Evolutionary conservation across 1,140 invertebrate genomes (phyloP).

Genomic region (Ectropis grisescens): DNA sequence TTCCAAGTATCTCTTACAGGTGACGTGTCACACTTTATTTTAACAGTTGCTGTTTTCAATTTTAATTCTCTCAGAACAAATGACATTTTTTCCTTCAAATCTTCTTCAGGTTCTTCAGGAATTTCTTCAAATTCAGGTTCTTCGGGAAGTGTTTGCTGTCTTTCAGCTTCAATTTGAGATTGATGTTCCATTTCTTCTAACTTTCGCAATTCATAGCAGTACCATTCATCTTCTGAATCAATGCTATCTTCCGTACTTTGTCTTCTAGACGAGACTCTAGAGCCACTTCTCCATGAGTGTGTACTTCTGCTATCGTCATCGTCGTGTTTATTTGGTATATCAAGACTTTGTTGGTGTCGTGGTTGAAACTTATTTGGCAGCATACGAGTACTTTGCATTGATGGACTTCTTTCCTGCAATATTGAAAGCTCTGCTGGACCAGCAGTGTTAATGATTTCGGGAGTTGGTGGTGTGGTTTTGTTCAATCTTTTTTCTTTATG

Average conservation of each 20-base stretch:
- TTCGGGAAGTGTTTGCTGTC: conserved; percentile 73
- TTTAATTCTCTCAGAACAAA: conserved; percentile 81
- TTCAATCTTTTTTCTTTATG: conserved; percentile 40
- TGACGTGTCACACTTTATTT: conserved; percentile 58
- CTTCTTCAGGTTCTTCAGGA: conserved; percentile 73
- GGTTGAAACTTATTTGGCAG: conserved; percentile 73
- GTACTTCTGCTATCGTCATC: conserved; percentile 90
- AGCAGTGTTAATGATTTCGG: conserved; percentile 52
- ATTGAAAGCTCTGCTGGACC: conserved; percentile 56
- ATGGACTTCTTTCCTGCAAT: conserved; percentile 75
- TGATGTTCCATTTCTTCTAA: conserved; percentile 88
- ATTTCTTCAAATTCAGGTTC: conserved; percentile 68
- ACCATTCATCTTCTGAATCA: conserved; percentile 94
- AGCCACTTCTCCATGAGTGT: conserved; percentile 88
- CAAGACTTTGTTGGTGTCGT: conserved; percentile 82
- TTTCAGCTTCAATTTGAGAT: conserved; percentile 75
- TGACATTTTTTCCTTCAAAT: conserved; percentile 83
- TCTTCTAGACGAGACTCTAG: conserved; percentile 86
- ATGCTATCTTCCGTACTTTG: conserved; percentile 95
- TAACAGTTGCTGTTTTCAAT: conserved; percentile 72
- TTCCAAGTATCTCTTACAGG: conserved; percentile 54
- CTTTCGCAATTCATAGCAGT: conserved; percentile 89
- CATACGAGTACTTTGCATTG: conserved; percentile 72
- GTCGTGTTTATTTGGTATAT: conserved; percentile 82
- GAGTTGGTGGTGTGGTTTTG: conserved; percentile 50